phyloP scores from a whole-genome alignment of 2,888 invertebrate genomes.

The Acrocyrtus sp. region DNA sequence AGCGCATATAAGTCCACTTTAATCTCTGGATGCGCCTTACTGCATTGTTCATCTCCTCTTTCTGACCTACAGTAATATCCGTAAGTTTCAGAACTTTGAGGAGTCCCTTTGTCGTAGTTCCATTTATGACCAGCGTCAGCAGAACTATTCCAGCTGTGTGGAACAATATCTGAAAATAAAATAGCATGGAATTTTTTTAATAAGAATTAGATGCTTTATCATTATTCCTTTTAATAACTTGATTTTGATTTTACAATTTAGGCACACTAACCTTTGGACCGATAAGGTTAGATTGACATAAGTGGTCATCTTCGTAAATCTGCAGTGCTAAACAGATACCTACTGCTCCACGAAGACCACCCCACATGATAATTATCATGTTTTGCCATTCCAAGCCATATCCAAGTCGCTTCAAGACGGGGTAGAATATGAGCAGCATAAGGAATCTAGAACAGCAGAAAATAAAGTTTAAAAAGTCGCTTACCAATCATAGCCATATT shows the following conservation, averaged over 20 bases:
- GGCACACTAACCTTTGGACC: slow-evolving; percentile 61
- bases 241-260: too few relatives aligned
- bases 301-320: slow-evolving; percentile 68
- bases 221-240: too few relatives aligned
- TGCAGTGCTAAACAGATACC: slow-evolving; percentile 72
- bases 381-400: slow-evolving; percentile 73
- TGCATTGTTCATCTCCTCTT: slow-evolving; percentile 71
- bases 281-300: slow-evolving; percentile 46
- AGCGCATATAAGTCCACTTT: slow-evolving; percentile 69
- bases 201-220: too few relatives aligned
- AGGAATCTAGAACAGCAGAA: slow-evolving; percentile 64
- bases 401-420: slow-evolving; percentile 70
- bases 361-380: slow-evolving; percentile 72
- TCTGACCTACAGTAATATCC: slow-evolving; percentile 70
- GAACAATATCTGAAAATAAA: slow-evolving; percentile 67
- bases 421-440: slow-evolving; percentile 70
- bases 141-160: slow-evolving; percentile 72
- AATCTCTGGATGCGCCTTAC: slow-evolving; percentile 69
- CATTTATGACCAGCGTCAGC: slow-evolving; percentile 72
- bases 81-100: slow-evolving; percentile 70
- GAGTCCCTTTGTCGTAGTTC: slow-evolving; percentile 70
- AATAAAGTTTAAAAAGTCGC: slow-evolving; percentile 61
- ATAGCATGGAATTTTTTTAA: too few relatives aligned
- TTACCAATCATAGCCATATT: too few relatives aligned
- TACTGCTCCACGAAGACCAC: slow-evolving; percentile 68